phyloP scores from a whole-genome alignment of 1,140 invertebrate species.

The Ditylenchus dipsaci region DNA sequence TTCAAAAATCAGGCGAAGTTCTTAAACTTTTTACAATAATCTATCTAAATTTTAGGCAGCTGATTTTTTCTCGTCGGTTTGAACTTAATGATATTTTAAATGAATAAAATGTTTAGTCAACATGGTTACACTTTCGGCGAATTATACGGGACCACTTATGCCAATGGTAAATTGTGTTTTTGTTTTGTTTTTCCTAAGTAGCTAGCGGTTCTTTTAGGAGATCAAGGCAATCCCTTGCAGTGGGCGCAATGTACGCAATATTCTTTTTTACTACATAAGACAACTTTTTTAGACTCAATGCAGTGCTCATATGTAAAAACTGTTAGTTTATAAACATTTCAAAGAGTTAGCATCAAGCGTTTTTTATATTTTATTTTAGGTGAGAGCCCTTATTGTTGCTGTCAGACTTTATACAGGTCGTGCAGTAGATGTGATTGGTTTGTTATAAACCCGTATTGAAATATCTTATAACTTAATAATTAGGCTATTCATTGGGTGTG shows the following conservation, averaged over 20 bases:
- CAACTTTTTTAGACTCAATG: slow-evolving; percentile 21
- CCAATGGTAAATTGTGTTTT: slow-evolving; percentile 36
- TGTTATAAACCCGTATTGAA: too few species aligned
- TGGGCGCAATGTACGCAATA: slow-evolving; percentile 44
- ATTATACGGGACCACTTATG: slow-evolving; percentile 53
- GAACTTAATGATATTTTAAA: background rate
- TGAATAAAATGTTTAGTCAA: too few species aligned
- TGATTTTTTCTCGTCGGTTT: background rate
- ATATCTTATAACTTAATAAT: too few species aligned
- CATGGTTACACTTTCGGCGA: slow-evolving; percentile 41
- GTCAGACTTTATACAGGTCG: slow-evolving; percentile 54
- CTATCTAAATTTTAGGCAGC: background rate
- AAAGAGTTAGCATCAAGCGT: too few species aligned
- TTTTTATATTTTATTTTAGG: slow-evolving; percentile 14
- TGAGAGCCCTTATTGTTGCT: slow-evolving; percentile 54
- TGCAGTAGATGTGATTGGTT: slow-evolving; percentile 46
- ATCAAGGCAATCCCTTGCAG: slow-evolving; percentile 54
- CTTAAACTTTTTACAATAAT: too few species aligned
- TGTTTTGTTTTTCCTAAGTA: background rate
- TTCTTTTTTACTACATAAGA: background rate
- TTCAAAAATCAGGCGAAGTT: too few species aligned
- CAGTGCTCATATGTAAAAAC: slow-evolving; percentile 37
- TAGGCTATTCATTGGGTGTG: slow-evolving; percentile 55
- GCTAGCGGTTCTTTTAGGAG: background rate
- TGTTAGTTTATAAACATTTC: slow-evolving; percentile 1